These are phyloP conservation scores for Caenorhabditis sp. DNA, from an alignment of 2,888 invertebrate species.

Conservation along the genomic window DNA sequence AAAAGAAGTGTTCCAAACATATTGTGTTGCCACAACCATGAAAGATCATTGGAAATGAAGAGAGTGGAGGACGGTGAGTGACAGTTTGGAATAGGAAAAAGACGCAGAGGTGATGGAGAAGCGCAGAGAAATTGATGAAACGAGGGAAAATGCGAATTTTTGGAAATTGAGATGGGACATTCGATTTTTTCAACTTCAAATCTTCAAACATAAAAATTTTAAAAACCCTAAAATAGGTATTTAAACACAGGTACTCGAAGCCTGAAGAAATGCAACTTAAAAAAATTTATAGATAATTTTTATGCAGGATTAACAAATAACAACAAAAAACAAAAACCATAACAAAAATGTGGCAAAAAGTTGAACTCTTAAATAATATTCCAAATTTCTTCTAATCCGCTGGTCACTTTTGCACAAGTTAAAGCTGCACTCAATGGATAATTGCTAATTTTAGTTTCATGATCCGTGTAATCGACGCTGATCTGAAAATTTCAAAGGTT, in stretches of 20 bases:
- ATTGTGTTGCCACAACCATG: too few species aligned
- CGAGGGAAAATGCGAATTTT: neutral
- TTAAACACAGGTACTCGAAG: neutral
- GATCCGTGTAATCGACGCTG: conserved; percentile 85
- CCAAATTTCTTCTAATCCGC: conserved; percentile 67
- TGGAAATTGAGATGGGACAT: neutral
- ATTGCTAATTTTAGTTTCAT: conserved; percentile 88
- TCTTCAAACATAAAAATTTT: too few species aligned
- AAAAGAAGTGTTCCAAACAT: neutral
- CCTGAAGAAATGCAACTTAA: neutral
- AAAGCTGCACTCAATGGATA: conserved; percentile 96
- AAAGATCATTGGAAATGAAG: neutral
- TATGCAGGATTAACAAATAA: neutral
- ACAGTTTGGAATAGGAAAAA: neutral
- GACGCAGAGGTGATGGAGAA: neutral
- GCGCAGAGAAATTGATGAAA: neutral
- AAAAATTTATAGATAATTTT: neutral
- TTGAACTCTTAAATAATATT: conserved; percentile 51
- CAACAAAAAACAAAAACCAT: conserved; percentile 17
- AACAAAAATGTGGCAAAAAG: neutral
- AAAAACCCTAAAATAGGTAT: neutral
- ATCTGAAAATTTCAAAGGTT: conserved; percentile 73
- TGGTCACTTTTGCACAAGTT: conserved; percentile 87
- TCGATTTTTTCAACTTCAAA: too few species aligned
- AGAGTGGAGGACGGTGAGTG: conserved; percentile 4